Base-by-base conservation (phyloP, 1,140 invertebrate species). In the Drosophila grimshawi region DNA sequence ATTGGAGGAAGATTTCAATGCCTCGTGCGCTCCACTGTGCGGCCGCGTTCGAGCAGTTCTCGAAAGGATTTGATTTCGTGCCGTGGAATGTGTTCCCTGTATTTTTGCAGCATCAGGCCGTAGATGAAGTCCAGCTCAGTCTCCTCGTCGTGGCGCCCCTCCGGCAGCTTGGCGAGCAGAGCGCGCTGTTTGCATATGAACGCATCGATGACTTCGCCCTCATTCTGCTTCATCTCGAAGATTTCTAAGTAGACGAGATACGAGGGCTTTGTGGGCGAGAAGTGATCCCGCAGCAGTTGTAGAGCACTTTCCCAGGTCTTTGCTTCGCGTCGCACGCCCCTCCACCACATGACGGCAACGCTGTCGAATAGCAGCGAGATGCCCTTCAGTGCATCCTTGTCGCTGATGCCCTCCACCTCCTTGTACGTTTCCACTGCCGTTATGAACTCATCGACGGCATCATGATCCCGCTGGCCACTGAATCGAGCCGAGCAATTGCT, bases 401-500 rank as follows among this genome's bases (percentile, higher is more conserved):
- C 91, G n/a, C 78, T 90, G 5, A 92, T 92, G 2, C 80, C 68
- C 60, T 92, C 91, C 6, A 92, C 52, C 48, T 92, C 86, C 56
- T 92, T 92, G 64, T 90, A 92, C 1, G 91, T 78, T 39, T 80
- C 80, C 49, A 92, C 77, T 3, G 81, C 80, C 3, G 62, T 81
- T 56, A 92, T 91, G 41, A 92, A 92, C 65, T 92, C 90, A 27
- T 92, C 91, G 32, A 92, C 91, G 7, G 88, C 90, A 55, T 91
- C 88, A 55, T 92, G 74, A 63, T 92, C 91, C 5, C 91, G 73
- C 76, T 92, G 90, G 3, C 91, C 91, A 29, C 80, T 77, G 19
- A 92, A 92, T 2, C 72, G 68, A 2, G 73, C 79, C 2, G n/a
- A 30, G 27, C 91, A 92, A 41, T 90, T 92, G 55, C 79, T 92